Percentiles rank a stretch among this genome's conserved stretches.
phyloP scores from a whole-genome alignment of 2,888 invertebrate species.

The Atethmia centrago region DNA sequence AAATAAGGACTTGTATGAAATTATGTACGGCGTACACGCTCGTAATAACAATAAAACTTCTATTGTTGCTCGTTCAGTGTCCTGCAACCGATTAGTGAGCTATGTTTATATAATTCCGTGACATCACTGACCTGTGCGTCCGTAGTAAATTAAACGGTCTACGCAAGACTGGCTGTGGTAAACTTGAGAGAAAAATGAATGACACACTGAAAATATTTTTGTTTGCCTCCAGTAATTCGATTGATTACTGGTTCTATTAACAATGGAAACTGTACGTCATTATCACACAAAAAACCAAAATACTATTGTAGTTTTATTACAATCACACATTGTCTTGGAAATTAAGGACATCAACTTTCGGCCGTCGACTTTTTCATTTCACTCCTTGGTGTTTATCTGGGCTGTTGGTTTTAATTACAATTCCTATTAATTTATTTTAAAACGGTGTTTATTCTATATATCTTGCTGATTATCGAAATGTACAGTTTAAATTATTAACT shows the following conservation, averaged over 20 bases:
- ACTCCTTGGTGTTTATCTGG: conserved; percentile 11
- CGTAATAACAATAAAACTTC: background rate
- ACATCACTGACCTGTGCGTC: background rate
- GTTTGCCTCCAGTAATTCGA: background rate
- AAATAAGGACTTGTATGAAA: too few species aligned
- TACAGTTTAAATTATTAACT: conserved; percentile 7
- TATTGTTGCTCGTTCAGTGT: background rate
- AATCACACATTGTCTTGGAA: conserved; percentile 45
- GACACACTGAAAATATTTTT: conserved; percentile 9
- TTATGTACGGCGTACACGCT: too few species aligned
- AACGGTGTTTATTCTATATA: conserved; percentile 5
- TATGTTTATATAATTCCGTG: background rate
- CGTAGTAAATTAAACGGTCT: background rate
- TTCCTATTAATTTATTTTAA: background rate
- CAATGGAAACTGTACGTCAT: conserved; percentile 34
- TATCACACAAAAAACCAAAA: conserved; percentile 25
- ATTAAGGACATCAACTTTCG: background rate
- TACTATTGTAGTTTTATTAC: conserved; percentile 43
- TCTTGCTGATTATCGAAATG: background rate
- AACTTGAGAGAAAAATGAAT: conserved; percentile 8
- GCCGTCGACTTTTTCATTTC: conserved; percentile 27
- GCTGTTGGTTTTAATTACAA: conserved; percentile 15
- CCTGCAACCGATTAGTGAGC: background rate
- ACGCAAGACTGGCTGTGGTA: background rate
- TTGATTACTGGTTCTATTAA: conserved; percentile 16